These are phyloP conservation scores for Osmerus mordax DNA, from an alignment of 2,113 vertebrate species.

Conservation along the genomic window DNA sequence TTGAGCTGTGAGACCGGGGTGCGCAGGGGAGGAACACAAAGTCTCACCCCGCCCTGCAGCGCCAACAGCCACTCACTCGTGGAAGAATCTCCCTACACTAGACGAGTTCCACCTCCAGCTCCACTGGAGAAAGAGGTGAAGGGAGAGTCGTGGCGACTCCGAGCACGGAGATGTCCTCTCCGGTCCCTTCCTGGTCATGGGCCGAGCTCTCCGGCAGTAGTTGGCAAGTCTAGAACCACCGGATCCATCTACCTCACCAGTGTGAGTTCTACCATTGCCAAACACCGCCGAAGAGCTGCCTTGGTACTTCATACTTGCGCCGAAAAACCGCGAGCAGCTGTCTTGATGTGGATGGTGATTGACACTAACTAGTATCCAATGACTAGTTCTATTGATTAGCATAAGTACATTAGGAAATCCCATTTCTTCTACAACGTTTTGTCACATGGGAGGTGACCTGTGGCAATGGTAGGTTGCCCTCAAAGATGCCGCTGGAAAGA, in stretches of 20 bases:
- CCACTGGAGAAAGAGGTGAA: not conserved
- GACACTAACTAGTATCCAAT: too few relatives aligned
- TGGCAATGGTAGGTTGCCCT: too few relatives aligned
- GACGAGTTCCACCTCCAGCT: not conserved
- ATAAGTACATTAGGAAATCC: too few relatives aligned
- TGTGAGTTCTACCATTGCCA: constrained; percentile 99
- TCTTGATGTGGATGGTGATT: not conserved
- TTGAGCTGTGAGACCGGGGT: constrained; percentile 77
- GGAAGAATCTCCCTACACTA: not conserved
- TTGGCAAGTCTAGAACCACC: constrained; percentile 99
- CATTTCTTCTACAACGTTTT: too few relatives aligned
- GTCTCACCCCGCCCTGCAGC: constrained; percentile 73
- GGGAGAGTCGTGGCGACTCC: not conserved
- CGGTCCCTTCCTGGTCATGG: not conserved
- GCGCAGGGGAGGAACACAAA: constrained; percentile 70
- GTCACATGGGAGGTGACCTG: too few relatives aligned
- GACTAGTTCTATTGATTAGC: too few relatives aligned
- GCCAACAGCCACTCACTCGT: constrained; percentile 77
- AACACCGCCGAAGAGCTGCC: constrained; percentile 79
- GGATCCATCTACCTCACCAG: constrained; percentile 98
- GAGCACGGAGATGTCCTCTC: not conserved
- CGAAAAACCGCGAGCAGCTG: not conserved
- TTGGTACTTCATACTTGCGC: constrained; percentile 17
- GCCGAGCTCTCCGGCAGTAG: constrained; percentile 79
- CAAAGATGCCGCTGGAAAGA: too few relatives aligned